Conservation (phyloP, 2,888 invertebrate genomes). For the Lycophotia porphyrea region DNA sequence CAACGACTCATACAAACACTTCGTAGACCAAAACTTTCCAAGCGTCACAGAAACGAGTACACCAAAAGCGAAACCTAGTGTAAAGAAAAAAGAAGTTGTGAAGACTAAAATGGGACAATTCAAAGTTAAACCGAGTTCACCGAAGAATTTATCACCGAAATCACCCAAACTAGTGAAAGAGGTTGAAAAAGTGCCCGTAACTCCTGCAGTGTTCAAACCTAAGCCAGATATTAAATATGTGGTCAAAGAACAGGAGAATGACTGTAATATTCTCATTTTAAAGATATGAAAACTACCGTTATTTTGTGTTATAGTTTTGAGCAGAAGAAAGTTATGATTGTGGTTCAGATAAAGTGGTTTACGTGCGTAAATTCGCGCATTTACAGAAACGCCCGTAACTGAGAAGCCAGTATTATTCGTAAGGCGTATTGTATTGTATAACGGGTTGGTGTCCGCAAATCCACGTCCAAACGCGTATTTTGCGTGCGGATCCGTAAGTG, state of each 20-base stretch:
- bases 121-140: constrained; percentile 62
- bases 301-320: not conserved
- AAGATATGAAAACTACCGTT: constrained; percentile 70
- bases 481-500: too few relatives aligned
- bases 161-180: constrained; percentile 27
- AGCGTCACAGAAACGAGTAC: constrained; percentile 12
- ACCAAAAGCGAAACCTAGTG: constrained; percentile 9
- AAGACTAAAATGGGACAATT: constrained; percentile 82
- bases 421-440: too few relatives aligned
- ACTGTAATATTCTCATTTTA: constrained; percentile 84
- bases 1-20: constrained; percentile 81
- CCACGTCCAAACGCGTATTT: too few relatives aligned
- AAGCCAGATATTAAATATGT: constrained; percentile 77
- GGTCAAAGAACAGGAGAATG: constrained; percentile 82
- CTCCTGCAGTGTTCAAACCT: constrained; percentile 27
- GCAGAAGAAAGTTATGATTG: not conserved
- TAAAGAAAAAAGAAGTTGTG: constrained; percentile 69
- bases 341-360: not conserved
- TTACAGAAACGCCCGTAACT: not conserved
- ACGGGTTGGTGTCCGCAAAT: too few relatives aligned
- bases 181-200: not conserved
- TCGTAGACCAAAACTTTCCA: constrained; percentile 73
- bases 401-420: too few relatives aligned
- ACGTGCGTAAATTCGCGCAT: not conserved
- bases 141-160: constrained; percentile 22